Conservation (phyloP, 1,140 invertebrate genomes). For the Nomia melanderi region DNA sequence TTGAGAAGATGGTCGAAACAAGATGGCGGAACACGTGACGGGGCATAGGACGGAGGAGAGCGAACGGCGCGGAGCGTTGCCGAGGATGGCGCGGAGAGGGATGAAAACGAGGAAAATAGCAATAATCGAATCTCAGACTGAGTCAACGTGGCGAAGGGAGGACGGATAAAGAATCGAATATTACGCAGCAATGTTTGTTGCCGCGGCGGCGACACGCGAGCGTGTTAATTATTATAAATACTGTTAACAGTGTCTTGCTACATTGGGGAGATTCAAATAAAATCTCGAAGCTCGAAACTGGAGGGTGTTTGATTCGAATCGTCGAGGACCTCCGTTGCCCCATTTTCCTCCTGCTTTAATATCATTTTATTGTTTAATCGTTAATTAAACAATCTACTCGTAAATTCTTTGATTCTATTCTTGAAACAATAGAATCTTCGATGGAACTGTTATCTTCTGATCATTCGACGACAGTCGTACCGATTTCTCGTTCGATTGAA, state of each 20-base stretch:
- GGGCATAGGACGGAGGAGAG: not conserved
- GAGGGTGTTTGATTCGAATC: slow-evolving; percentile 34
- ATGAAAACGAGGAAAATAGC: slow-evolving; percentile 55
- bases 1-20: slow-evolving; percentile 14
- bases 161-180: slow-evolving; percentile 51
- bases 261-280: slow-evolving; percentile 67
- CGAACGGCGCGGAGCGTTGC: not conserved
- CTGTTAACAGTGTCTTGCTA: slow-evolving; percentile 70
- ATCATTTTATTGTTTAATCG: too few species aligned
- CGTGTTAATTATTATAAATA: slow-evolving; percentile 70
- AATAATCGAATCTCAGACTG: slow-evolving; percentile 70
- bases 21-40: slow-evolving; percentile 2
- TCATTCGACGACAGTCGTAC: too few species aligned
- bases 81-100: slow-evolving; percentile 40
- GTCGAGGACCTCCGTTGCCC: too few species aligned
- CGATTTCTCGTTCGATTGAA: too few species aligned
- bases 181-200: slow-evolving; percentile 64
- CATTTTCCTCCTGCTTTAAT: too few species aligned
- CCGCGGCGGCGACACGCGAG: slow-evolving; percentile 63
- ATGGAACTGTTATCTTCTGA: too few species aligned
- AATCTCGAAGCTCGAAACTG: slow-evolving; percentile 64
- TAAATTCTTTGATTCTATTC: too few species aligned
- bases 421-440: too few species aligned
- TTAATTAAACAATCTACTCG: too few species aligned
- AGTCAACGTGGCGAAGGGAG: slow-evolving; percentile 32